A percentile compares a stretch with the other conserved stretches of the same genome.
Conservation (phyloP, 2,888 invertebrate species). For the Euplexia lucipara region DNA sequence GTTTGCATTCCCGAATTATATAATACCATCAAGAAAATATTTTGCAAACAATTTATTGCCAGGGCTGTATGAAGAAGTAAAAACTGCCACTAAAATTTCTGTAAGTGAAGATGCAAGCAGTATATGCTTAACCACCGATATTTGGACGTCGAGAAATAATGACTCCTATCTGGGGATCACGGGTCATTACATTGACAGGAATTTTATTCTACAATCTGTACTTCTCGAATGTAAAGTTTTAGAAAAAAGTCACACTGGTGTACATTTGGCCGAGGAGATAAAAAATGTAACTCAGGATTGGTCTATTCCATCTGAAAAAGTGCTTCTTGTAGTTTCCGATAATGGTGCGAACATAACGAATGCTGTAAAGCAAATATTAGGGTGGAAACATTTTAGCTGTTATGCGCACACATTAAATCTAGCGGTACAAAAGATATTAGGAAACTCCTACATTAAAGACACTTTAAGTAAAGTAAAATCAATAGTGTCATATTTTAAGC, state of each 20-base stretch:
- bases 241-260: not conserved
- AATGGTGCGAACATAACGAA: constrained; percentile 52
- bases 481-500: constrained; percentile 40
- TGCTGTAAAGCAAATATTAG: constrained; percentile 21
- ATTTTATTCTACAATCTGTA: constrained; percentile 20
- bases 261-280: constrained; percentile 5
- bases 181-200: constrained; percentile 31
- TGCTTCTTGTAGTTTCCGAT: constrained; percentile 37
- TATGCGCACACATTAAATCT: constrained; percentile 54
- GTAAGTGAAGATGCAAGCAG: constrained; percentile 34
- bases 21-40: constrained; percentile 52
- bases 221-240: constrained; percentile 2
- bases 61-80: constrained; percentile 29
- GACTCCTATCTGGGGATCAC: constrained; percentile 28
- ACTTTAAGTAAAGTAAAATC: too few species aligned
- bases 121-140: constrained; percentile 48
- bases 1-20: constrained; percentile 53
- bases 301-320: constrained; percentile 22
- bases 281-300: constrained; percentile 11
- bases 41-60: constrained; percentile 58
- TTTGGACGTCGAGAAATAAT: constrained; percentile 47
- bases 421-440: constrained; percentile 19
- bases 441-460: not conserved
- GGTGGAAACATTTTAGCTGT: constrained; percentile 59
- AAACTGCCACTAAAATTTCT: constrained; percentile 21